A percentile compares a stretch with the other conserved stretches of the same genome.
phyloP scores from a whole-genome alignment of 2,113 vertebrate genomes.

The Syrmaticus mikado region DNA sequence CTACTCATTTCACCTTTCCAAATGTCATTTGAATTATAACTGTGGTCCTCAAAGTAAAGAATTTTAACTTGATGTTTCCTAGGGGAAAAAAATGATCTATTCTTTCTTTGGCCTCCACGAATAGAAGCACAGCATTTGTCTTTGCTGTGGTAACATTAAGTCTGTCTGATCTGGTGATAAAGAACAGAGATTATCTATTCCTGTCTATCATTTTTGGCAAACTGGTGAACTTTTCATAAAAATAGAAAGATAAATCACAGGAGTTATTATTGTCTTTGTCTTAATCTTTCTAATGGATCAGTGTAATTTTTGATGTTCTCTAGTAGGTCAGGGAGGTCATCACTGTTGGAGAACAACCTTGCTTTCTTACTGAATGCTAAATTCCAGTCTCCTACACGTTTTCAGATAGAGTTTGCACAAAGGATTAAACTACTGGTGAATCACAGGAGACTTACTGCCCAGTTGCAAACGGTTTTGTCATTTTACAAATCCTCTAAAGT shows the following conservation, averaged over 20 bases:
- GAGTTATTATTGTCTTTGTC: constrained; percentile 59
- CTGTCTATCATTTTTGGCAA: constrained; percentile 54
- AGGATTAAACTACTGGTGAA: constrained; percentile 13
- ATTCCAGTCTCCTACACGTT: background rate
- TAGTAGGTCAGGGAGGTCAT: constrained; percentile 13
- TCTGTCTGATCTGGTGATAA: constrained; percentile 62
- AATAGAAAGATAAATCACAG: constrained; percentile 58
- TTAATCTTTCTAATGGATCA: constrained; percentile 68
- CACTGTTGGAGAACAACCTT: constrained; percentile 15
- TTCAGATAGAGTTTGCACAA: background rate
- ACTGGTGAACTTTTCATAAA: constrained; percentile 64
- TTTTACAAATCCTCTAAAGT: background rate
- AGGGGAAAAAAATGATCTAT: background rate
- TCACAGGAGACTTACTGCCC: background rate
- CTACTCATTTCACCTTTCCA: constrained; percentile 22
- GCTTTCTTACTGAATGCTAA: constrained; percentile 41
- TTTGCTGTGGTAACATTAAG: constrained; percentile 47
- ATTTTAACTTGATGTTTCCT: constrained; percentile 22
- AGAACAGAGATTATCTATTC: constrained; percentile 62
- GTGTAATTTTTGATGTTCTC: constrained; percentile 47
- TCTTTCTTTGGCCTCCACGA: background rate
- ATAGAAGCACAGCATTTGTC: constrained; percentile 49
- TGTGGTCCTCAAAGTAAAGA: background rate
- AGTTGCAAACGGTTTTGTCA: background rate
- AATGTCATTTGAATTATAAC: constrained; percentile 36